These are phyloP conservation scores for Lathamus discolor DNA, from an alignment of 2,113 vertebrate species.

Conservation along the genomic window DNA sequence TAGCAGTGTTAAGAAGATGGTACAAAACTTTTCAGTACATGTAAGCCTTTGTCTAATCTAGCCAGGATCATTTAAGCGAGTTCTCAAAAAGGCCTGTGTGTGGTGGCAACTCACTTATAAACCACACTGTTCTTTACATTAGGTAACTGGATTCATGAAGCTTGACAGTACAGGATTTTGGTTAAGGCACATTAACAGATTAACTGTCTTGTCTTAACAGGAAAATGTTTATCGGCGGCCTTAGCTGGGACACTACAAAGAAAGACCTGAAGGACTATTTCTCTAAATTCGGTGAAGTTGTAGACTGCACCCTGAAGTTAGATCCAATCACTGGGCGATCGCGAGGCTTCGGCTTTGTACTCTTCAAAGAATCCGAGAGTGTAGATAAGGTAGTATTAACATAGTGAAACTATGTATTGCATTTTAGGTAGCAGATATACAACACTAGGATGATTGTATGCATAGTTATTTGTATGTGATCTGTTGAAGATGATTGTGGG, in stretches of 20 bases:
- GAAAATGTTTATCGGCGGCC: slow-evolving; percentile 98
- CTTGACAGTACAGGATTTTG: background rate
- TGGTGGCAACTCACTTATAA: background rate
- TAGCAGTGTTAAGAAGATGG: background rate
- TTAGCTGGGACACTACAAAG: slow-evolving; percentile 99
- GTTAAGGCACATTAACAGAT: background rate
- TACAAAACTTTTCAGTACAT: background rate
- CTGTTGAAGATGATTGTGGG: background rate
- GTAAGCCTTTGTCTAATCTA: background rate
- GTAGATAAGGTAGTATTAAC: slow-evolving; percentile 90
- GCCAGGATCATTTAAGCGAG: background rate
- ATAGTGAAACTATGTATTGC: background rate
- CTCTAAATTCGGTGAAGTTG: slow-evolving; percentile 95
- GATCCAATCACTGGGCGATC: slow-evolving; percentile 97
- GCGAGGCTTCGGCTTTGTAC: slow-evolving; percentile 95
- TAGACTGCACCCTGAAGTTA: slow-evolving; percentile 97
- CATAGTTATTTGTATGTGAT: background rate
- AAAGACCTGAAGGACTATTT: slow-evolving; percentile 99
- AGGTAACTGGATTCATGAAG: background rate
- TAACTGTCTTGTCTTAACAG: slow-evolving; percentile 77
- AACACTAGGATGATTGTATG: background rate
- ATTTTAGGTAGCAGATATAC: background rate
- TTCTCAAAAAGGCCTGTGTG: background rate
- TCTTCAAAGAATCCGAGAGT: slow-evolving; percentile 94
- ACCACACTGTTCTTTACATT: background rate